These are phyloP conservation scores for Oceanodroma leucorhoa DNA, from an alignment of 2,797 vertebrate species.

Conservation along the genomic window DNA sequence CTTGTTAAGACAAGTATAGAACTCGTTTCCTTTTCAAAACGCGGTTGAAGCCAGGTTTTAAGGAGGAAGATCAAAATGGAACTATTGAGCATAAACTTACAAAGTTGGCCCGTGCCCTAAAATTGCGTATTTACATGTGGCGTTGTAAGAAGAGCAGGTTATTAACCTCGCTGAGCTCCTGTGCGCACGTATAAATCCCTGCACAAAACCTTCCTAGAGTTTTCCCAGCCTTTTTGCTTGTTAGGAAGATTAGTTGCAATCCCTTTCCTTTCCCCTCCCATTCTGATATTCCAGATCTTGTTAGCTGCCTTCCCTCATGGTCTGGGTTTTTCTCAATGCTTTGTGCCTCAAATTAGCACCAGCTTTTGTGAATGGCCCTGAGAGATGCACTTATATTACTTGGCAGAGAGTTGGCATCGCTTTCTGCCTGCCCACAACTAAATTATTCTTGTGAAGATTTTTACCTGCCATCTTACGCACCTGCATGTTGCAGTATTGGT, in stretches of 20 bases:
- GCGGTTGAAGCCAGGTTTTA: not conserved
- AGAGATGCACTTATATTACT: not conserved
- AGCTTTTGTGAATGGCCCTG: not conserved
- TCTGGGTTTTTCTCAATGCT: not conserved
- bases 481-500: not conserved
- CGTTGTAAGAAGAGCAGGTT: not conserved
- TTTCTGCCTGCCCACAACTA: not conserved
- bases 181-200: rapidly evolving
- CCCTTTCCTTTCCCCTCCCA: not conserved
- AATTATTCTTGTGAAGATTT: not conserved
- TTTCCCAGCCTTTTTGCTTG: not conserved
- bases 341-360: not conserved
- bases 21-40: not conserved
- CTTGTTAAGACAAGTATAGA: slow-evolving; percentile 42
- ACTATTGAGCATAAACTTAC: not conserved
- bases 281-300: not conserved
- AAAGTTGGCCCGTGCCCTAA: not conserved
- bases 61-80: slow-evolving; percentile 12
- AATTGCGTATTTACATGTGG: rapidly evolving
- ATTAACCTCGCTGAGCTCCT: not conserved
- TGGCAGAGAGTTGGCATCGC: rapidly evolving
- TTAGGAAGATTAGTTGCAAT: not conserved
- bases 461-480: rapidly evolving
- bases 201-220: not conserved
- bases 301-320: not conserved